Evolutionary conservation across 2,888 invertebrate genomes (phyloP).

Genomic region (Coenonympha arcania): DNA sequence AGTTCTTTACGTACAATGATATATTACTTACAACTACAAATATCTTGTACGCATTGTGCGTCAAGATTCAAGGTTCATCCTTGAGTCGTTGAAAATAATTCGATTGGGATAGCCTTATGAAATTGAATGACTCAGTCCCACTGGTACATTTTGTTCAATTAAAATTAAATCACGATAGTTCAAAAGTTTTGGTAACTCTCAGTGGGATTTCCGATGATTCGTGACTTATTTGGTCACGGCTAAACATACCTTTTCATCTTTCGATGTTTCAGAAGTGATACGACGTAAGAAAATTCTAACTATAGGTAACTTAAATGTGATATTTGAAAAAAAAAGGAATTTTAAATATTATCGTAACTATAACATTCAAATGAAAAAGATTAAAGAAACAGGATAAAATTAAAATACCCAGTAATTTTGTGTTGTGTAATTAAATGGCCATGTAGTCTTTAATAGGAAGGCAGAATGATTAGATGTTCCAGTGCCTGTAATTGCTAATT

Average conservation of each 20-base stretch:
- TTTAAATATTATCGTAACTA: too few relatives aligned
- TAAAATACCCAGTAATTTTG: not conserved
- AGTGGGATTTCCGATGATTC: conserved; percentile 11
- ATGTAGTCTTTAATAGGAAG: not conserved
- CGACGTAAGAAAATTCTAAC: too few relatives aligned
- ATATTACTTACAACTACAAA: too few relatives aligned
- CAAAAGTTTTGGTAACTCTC: not conserved
- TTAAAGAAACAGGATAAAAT: not conserved
- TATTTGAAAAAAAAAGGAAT: too few relatives aligned
- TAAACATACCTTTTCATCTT: too few relatives aligned
- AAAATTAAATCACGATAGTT: not conserved
- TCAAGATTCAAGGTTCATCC: too few relatives aligned
- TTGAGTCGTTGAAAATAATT: too few relatives aligned
- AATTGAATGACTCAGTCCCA: not conserved
- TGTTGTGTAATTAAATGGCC: not conserved
- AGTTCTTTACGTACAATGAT: too few relatives aligned
- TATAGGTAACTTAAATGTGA: too few relatives aligned
- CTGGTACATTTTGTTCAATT: not conserved
- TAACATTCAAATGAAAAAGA: not conserved
- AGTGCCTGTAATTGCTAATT: not conserved
- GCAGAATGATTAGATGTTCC: not conserved
- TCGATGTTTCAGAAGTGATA: too few relatives aligned
- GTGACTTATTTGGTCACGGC: too few relatives aligned
- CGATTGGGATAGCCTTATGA: conserved; percentile 5
- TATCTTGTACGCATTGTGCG: too few relatives aligned